Evolutionary conservation across 1,140 invertebrate genomes (phyloP), one percentile per base, ranked within the genome.

Genomic region (Diorhabda carinulata): DNA sequence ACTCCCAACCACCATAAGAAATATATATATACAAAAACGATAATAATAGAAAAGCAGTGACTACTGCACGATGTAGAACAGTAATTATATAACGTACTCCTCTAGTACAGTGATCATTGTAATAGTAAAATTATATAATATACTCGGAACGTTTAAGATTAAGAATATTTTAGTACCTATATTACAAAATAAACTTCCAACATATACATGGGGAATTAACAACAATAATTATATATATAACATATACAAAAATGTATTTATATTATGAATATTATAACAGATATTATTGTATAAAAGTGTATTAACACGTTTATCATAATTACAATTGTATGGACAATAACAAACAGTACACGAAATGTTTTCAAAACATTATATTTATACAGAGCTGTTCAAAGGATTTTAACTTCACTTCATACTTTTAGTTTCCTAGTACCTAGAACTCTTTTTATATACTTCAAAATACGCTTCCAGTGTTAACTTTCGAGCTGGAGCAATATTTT

Each of bases 1-100:
- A 75, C 71, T 67, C 78, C 78, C 78, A 79, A 79, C 78, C 78
- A 79, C 78, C 78, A 72, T 58, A 59, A 73, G 45, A 67, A 69
- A 4, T 63, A 61, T 60, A 57, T 61, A 72, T 59, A 64, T 59
- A 57, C 52, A 69, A 69, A 63, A 64, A 58, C 10, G 10, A 44
- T 63, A 57, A 68, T 62, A 68, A 62, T 58, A 67, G 64, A 64
- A 60, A 67, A 64, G 25, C 25, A 25, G 25, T 25, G 25, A 25
- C 25, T 25, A 25, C 25, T 25, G 25, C 25, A 25, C 25, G 25
- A 25, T 25, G 25, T 25, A 25, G 25, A 25, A 25, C 25, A 25
- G 25, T 25, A 25, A 25, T 25, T 25, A 25, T 25, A 25, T 25
- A 25, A 25, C 25, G 25, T 25, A 25, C 25, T 25, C 25, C 25